These are phyloP conservation scores for Myopa tessellatipennis DNA, from an alignment of 2,888 invertebrate genomes.

Conservation along the genomic window DNA sequence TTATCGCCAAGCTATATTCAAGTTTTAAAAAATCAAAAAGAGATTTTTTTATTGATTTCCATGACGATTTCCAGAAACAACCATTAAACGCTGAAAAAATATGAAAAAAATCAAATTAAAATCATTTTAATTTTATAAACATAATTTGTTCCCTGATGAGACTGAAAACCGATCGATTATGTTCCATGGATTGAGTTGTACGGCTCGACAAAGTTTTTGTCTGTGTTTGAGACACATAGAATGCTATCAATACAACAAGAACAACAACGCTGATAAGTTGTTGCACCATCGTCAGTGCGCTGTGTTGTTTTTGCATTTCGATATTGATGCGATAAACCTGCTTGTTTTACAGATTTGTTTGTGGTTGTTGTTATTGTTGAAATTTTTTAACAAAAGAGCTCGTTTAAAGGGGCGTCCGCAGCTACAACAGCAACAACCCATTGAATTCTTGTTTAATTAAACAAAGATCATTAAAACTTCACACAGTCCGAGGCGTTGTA, in stretches of 20 bases:
- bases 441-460: constrained; percentile 5
- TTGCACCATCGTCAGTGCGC: no score
- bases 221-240: neutral
- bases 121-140: neutral
- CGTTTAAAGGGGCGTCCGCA: constrained; percentile 14
- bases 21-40: no score
- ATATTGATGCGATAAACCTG: constrained; percentile 17
- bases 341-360: neutral
- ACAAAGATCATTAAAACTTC: constrained; percentile 9
- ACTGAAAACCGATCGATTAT: neutral
- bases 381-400: neutral
- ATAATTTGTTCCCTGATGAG: neutral
- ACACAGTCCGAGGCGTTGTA: constrained; percentile 22
- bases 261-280: no score
- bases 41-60: no score
- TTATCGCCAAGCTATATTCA: no score
- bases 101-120: neutral
- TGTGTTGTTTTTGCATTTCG: constrained; percentile 8
- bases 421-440: neutral
- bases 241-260: no score
- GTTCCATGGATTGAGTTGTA: neutral
- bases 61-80: no score
- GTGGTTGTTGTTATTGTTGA: neutral
- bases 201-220: no score
- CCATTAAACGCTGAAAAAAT: no score